Base-by-base conservation (phyloP, 2,113 vertebrate species). In the Etheostoma spectabile region DNA sequence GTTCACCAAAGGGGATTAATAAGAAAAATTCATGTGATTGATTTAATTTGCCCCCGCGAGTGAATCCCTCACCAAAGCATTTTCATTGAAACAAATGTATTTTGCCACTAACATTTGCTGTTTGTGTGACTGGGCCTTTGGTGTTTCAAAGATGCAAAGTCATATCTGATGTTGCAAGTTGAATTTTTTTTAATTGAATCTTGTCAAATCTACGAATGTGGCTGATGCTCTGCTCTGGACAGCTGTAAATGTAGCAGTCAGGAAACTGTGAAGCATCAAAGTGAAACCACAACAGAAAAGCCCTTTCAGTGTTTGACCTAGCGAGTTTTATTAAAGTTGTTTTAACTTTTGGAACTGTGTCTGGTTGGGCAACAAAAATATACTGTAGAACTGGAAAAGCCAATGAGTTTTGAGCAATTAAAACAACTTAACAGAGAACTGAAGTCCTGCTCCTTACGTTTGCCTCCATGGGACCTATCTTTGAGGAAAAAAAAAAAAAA, bases 241-340 rank as follows among this genome's bases (percentile, higher is more conserved):
- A 66, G 42, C 13, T 55, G 53, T 69, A 62, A 66, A 66, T 48
- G 27, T 52, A 22, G 48, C 33, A 5, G 7, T 70, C 6, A 52
- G 64, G 65, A 69, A 45, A 53, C 61, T 53, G 22, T 52, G 11
- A 52, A 15, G 52, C 60, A 78, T 52, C n/a, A 42, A 46, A 13
- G 69, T 27, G 15, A 77, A 49, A 21, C 21, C 42, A 53, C n/a
- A 24, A 64, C n/a, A n/a, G 33, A 33, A 15, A 8, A 48, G 24
- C 3, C 22, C 8, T 22, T 51, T 51, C 21, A 65, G 61, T 51
- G 51, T 65, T 56, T 65, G 52, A 64, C 48, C 67, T 63, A 45
- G 27, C 24, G 45, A 63, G 35, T 35, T 63, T 70, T 46, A 79
- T 62, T 33, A 12, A 55, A 79, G 45, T 48, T n/a, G 30, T 55